These are phyloP conservation scores for Ara ararauna DNA, from an alignment of 2,797 vertebrate genomes.

Conservation along the genomic window DNA sequence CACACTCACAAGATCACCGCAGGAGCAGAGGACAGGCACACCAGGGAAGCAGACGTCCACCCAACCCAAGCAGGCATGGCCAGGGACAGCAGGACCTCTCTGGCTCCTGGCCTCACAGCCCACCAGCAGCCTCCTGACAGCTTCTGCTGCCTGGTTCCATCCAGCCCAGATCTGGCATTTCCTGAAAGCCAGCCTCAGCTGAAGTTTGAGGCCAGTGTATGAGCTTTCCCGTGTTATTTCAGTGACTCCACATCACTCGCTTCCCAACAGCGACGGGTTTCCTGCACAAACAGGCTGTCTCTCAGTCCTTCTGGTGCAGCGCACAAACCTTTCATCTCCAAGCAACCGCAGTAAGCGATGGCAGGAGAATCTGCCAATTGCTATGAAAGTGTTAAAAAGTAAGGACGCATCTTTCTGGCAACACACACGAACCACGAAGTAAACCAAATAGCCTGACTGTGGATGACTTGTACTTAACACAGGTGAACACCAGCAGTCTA, in stretches of 20 bases:
- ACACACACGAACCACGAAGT: neutral
- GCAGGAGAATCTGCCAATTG: neutral
- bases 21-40: fast-evolving
- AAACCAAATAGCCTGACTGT: neutral
- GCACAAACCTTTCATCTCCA: neutral
- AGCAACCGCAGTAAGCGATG: neutral
- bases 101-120: neutral
- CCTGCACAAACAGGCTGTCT: fast-evolving
- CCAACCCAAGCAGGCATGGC: fast-evolving
- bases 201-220: neutral
- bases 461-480: neutral
- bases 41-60: neutral
- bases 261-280: neutral
- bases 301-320: neutral
- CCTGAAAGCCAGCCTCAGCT: neutral
- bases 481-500: neutral
- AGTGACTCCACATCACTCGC: neutral
- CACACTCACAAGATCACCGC: fast-evolving
- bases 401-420: neutral
- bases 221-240: fast-evolving
- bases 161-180: neutral
- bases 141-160: neutral
- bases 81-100: neutral
- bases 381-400: neutral
- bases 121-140: neutral